Conservation (phyloP, 1,140 invertebrate genomes). For the Leptinotarsa lineolata region DNA sequence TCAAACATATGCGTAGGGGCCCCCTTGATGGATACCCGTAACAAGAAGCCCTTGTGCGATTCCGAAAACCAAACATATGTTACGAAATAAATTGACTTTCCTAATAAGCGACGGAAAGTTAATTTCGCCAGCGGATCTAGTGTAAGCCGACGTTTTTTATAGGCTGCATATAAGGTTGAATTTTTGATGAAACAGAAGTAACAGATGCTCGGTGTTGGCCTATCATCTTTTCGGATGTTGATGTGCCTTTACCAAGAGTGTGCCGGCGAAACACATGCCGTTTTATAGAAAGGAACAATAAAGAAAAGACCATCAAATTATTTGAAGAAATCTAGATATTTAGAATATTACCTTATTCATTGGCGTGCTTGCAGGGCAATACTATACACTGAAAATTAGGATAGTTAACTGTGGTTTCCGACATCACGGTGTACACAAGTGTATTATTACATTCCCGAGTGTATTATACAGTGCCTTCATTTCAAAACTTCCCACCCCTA, state of each 20-base stretch:
- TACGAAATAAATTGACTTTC: slow-evolving; percentile 32
- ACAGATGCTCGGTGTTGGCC: slow-evolving; percentile 8
- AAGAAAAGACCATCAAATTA: neutral
- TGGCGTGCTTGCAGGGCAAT: too few species aligned
- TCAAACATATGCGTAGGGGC: neutral
- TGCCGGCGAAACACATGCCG: slow-evolving; percentile 21
- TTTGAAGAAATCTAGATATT: neutral
- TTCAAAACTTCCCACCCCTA: too few species aligned
- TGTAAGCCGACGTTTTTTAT: slow-evolving; percentile 3
- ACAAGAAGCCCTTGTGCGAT: neutral
- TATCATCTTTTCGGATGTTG: slow-evolving; percentile 12
- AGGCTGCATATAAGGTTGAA: neutral
- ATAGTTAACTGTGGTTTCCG: too few species aligned
- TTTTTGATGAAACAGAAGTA: slow-evolving; percentile 22
- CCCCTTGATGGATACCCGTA: neutral
- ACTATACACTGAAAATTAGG: too few species aligned
- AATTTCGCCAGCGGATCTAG: slow-evolving; percentile 27
- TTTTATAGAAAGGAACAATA: slow-evolving; percentile 5
- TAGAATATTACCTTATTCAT: too few species aligned
- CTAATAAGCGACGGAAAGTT: slow-evolving; percentile 28
- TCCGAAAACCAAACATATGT: slow-evolving; percentile 29
- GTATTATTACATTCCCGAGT: too few species aligned
- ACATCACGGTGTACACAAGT: too few species aligned
- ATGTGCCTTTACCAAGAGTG: slow-evolving; percentile 10
- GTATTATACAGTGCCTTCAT: too few species aligned